Evolutionary conservation across 2,113 vertebrate genomes (phyloP), one percentile per base, ranked within the genome.

Genomic region (Trogon surrucura): DNA sequence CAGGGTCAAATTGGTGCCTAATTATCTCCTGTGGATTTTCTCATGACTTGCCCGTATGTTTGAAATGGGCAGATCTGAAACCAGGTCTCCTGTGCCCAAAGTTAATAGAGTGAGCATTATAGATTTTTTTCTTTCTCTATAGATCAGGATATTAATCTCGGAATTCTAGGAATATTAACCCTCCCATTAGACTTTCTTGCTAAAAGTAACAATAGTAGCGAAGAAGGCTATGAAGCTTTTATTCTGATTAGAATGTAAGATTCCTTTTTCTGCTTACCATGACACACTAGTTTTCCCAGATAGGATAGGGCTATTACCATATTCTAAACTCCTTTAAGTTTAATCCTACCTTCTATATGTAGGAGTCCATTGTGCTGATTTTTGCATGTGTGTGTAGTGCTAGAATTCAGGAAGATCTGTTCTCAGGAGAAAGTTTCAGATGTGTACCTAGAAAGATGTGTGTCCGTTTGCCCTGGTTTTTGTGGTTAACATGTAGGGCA

Each of bases 321-420:
- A 23, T 36, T 47, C 38, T 51, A 8, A 79, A 48, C 15, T 73
- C 18, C 11, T 61, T 25, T n/a, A 36, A 60, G 20, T 10, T 30
- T 30, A 7, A 69, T 72, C 19, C 44, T 36, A 70, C 53, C 26
- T 74, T 74, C 66, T 77, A 21, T 36, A 10, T 41, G 17, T 38
- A 38, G 27, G 12, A 73, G 11, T 53, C 45, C n/a, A 1, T n/a
- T 62, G 10, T 0, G 0, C 17, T 66, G 45, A 14, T 48, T 85
- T 88, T 61, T 72, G 38, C 2, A 8, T 36, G 8, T 47, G 29
- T 45, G 7, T 29, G 7, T 72, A 67, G 62, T 2, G 0, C 53
- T 69, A 1, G 1, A 72, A 47, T 66, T 85, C 5, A 29, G 72
- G 51, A 57, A 70, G 27, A 45, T 58, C 8, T 0, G 0, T 50